Evolutionary conservation across 2,888 invertebrate genomes (phyloP).

Genomic region (Himalopsyche anomala): DNA sequence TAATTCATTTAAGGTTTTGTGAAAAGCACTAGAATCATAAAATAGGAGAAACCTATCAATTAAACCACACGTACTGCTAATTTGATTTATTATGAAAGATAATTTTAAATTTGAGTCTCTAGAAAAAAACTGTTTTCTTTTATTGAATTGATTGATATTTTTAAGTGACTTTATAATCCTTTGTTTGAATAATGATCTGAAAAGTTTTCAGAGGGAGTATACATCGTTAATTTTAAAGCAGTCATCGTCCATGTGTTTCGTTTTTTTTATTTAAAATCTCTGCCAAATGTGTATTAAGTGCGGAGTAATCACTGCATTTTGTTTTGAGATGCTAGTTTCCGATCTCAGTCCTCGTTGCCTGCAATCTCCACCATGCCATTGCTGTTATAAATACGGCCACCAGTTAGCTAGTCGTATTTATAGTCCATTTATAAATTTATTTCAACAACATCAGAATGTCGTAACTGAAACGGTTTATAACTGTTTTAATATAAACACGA

Average conservation of each 20-base stretch:
- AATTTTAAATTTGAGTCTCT: too few relatives aligned
- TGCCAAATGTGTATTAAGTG: background rate
- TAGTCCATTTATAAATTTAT: constrained; percentile 61
- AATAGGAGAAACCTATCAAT: too few relatives aligned
- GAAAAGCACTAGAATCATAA: too few relatives aligned
- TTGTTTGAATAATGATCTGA: too few relatives aligned
- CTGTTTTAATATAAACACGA: constrained; percentile 58
- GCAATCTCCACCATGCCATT: constrained; percentile 35
- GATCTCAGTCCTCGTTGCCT: background rate
- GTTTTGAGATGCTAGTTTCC: background rate
- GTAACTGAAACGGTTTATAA: constrained; percentile 61
- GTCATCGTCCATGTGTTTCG: background rate
- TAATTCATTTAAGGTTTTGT: too few relatives aligned
- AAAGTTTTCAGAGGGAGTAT: too few relatives aligned
- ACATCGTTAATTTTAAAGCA: background rate
- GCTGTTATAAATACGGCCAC: constrained; percentile 54
- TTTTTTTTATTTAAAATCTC: background rate
- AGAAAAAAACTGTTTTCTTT: too few relatives aligned
- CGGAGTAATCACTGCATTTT: background rate
- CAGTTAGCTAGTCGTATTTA: constrained; percentile 55
- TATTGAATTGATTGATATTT: too few relatives aligned
- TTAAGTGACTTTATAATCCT: too few relatives aligned
- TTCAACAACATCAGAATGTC: constrained; percentile 60
- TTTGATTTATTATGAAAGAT: too few relatives aligned
- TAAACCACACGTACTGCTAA: too few relatives aligned